These are phyloP conservation scores for Pristionchus mayeri DNA, from an alignment of 2,888 invertebrate species.

Conservation along the genomic window DNA sequence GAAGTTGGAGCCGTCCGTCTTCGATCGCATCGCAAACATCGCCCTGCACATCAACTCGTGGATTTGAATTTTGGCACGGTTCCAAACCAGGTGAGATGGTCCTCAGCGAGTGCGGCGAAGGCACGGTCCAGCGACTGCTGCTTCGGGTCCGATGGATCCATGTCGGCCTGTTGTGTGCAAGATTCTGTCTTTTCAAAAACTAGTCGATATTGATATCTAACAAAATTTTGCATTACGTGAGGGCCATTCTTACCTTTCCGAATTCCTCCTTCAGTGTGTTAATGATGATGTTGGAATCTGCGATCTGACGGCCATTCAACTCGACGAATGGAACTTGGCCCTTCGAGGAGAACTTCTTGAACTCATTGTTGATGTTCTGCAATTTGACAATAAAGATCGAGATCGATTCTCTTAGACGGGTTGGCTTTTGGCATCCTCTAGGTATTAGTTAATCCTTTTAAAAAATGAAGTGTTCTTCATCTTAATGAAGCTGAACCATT, in stretches of 20 bases:
- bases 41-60: not conserved
- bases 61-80: not conserved
- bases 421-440: too few species aligned
- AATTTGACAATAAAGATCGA: conserved; percentile 37
- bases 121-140: not conserved
- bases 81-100: conserved; percentile 6
- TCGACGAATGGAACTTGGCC: conserved; percentile 79
- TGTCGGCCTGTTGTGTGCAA: not conserved
- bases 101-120: conserved; percentile 14
- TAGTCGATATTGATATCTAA: not conserved
- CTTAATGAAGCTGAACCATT: too few species aligned
- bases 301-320: conserved; percentile 92
- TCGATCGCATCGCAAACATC: conserved; percentile 19
- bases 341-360: conserved; percentile 65
- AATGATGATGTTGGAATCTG: conserved; percentile 92
- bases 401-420: not conserved
- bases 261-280: conserved; percentile 55
- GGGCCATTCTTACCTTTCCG: conserved; percentile 20
- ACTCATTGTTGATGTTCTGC: conserved; percentile 72
- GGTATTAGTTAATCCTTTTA: too few species aligned
- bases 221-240: not conserved
- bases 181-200: not conserved
- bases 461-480: too few species aligned
- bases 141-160: conserved; percentile 22
- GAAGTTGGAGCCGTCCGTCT: not conserved